Percentiles rank a stretch among this genome's conserved stretches.
Evolutionary conservation across 2,113 vertebrate species (phyloP).

Genomic region (Sula dactylatra): DNA sequence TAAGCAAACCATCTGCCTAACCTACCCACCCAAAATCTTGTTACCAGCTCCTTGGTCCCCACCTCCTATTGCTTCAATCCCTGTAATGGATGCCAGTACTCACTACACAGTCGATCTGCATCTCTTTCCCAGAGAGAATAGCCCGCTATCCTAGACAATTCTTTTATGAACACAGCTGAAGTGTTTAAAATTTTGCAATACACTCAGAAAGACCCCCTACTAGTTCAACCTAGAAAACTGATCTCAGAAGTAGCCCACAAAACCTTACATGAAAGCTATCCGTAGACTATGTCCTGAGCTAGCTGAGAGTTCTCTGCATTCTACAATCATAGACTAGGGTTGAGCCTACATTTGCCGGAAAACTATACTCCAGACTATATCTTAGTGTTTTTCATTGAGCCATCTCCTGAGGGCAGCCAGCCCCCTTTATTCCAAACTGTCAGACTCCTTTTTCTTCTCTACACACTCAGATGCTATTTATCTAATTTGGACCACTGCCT

Average conservation of each 20-base stretch:
- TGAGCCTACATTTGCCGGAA: not conserved
- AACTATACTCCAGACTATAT: not conserved
- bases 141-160: not conserved
- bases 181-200: not conserved
- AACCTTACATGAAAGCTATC: not conserved
- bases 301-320: not conserved
- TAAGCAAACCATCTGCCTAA: not conserved
- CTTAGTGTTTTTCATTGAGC: not conserved
- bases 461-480: not conserved
- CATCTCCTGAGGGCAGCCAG: not conserved
- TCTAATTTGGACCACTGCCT: not conserved
- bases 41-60: not conserved
- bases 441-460: not conserved
- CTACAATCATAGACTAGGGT: not conserved
- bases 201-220: not conserved
- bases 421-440: not conserved
- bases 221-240: not conserved
- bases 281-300: not conserved
- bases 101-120: rapidly evolving
- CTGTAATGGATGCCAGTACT: not conserved
- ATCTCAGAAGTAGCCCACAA: not conserved
- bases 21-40: too few relatives aligned
- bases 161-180: not conserved
- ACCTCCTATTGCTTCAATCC: not conserved
- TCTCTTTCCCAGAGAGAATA: not conserved